Evolutionary conservation across 92 coral and sea anemone species (phyloP), one percentile per base, ranked within the genome.

Genomic region (Porites rus): DNA sequence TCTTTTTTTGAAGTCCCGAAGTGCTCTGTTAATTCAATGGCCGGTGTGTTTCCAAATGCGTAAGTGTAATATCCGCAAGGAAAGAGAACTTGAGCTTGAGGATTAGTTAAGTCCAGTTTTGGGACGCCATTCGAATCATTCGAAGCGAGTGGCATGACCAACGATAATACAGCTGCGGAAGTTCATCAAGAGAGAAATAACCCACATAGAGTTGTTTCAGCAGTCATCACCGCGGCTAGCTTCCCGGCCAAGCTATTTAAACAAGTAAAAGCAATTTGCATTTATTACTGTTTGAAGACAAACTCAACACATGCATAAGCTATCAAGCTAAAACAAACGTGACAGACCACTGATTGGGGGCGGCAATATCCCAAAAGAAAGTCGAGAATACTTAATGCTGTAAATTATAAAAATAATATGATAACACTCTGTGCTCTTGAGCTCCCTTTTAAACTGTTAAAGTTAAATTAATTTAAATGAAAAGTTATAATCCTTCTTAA

Each of bases 1-100:
- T 73, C 80, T 2, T 10, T 9, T 51, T 7, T 74, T n/a, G 62
- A 72, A 6, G 87, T 83, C 63, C 80, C 72, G 38, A 73, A 83
- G 80, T 83, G 28, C 25, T 83, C 87, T 25, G 80, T 31, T 74
- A 83, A 74, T 7, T 13, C 65, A 5, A 83, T 62, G 17, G 64
- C 79, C 4, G 87, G 87, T n/a, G 87, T 83, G 65, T 83, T 83
- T 61, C 87, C 87, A 46, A 83, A 83, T 6, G 80, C 87, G 58
- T 83, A 83, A 50, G 80, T 71, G 46, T 74, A 73, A 50, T 73
- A 79, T 61, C 87, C 87, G 4, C 43, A 24, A 14, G 87, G 87
- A 28, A 83, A 74, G 2, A 83, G 28, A 62, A 83, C 87, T 25
- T 73, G 87, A 0, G 80, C 74, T 4, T 70, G 7, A 4, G 80